Evolutionary conservation across 92 coral and sea anemone species (phyloP).

Genomic region (Zoanthus gigantus): DNA sequence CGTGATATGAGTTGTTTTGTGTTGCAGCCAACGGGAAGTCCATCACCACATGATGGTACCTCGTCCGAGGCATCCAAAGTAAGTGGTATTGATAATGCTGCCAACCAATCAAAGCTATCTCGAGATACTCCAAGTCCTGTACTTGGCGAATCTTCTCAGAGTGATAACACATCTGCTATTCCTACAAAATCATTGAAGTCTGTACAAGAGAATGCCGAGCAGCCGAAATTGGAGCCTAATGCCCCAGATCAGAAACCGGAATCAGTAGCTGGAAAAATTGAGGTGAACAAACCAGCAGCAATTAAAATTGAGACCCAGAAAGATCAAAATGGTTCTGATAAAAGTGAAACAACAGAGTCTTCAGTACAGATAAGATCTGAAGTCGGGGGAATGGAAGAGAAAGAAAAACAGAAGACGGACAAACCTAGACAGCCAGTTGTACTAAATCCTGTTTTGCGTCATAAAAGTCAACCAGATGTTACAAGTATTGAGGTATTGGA

Average conservation of each 20-base stretch:
- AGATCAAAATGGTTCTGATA: constrained; percentile 20
- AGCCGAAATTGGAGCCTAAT: background rate
- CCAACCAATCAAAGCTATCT: background rate
- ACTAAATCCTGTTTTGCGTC: constrained; percentile 41
- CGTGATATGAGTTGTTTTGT: background rate
- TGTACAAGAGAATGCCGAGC: constrained; percentile 7
- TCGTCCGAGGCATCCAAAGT: constrained; percentile 23
- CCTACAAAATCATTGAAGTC: constrained; percentile 23
- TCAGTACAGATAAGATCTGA: constrained; percentile 9
- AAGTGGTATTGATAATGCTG: background rate
- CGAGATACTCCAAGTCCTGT: constrained; percentile 17
- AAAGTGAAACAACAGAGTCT: constrained; percentile 14
- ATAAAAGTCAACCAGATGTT: constrained; percentile 43
- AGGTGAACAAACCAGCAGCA: constrained; percentile 15
- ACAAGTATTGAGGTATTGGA: background rate
- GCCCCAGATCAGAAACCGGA: constrained; percentile 32
- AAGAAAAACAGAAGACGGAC: constrained; percentile 32
- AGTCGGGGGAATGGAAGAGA: constrained; percentile 12
- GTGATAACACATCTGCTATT: background rate
- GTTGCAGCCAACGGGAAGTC: constrained; percentile 61
- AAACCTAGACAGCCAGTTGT: constrained; percentile 35
- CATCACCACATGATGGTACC: constrained; percentile 51
- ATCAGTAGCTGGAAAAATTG: background rate
- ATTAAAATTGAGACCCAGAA: constrained; percentile 1
- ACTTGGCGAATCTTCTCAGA: background rate